These are phyloP conservation scores for Nomada ferruginata DNA, from an alignment of 2,888 invertebrate genomes.

Conservation along the genomic window DNA sequence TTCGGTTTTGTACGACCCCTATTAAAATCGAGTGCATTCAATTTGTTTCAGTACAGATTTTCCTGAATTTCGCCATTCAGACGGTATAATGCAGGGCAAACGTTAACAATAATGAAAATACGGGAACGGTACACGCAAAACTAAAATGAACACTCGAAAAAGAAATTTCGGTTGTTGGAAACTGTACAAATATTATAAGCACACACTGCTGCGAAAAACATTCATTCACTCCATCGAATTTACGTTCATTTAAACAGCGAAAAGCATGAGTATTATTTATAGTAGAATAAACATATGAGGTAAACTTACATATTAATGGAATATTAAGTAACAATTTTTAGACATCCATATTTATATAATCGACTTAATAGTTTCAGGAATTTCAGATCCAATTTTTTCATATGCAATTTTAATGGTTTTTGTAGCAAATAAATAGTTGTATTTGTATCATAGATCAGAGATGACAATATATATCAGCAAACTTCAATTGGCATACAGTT, in stretches of 20 bases:
- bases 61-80: slow-evolving; percentile 20
- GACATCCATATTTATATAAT: no score
- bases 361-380: no score
- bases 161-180: slow-evolving; percentile 6
- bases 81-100: slow-evolving; percentile 27
- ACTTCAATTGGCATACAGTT: no score
- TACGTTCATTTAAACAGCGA: no score
- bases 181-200: not conserved
- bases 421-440: no score
- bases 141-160: not conserved
- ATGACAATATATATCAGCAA: no score
- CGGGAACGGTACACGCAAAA: slow-evolving; percentile 14
- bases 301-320: no score
- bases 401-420: no score
- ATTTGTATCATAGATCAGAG: no score
- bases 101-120: slow-evolving; percentile 37
- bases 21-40: not conserved
- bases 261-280: not conserved
- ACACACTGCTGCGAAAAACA: not conserved
- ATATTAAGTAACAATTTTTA: no score
- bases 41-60: slow-evolving; percentile 36
- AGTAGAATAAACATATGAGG: not conserved
- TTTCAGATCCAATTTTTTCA: no score
- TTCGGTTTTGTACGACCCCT: not conserved
- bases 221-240: not conserved